Conservation (phyloP, 2,888 invertebrate genomes). For the Patella pellucida region DNA sequence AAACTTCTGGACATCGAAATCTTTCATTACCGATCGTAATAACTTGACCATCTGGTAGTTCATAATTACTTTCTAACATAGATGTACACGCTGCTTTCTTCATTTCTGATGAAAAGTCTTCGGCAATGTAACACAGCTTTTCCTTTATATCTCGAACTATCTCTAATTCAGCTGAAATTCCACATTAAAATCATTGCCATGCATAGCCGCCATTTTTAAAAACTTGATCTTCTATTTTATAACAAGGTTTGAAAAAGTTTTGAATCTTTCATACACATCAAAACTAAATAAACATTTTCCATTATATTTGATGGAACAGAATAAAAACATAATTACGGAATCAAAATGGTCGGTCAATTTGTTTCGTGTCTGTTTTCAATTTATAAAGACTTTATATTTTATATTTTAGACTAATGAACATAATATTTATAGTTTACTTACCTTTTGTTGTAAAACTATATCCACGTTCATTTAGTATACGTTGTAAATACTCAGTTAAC, state of each 20-base stretch:
- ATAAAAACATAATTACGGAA: too few relatives aligned
- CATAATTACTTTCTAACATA: background rate
- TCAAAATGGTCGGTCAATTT: too few relatives aligned
- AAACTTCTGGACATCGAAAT: background rate
- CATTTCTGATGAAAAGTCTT: constrained; percentile 52
- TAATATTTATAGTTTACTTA: background rate
- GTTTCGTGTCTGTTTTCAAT: background rate
- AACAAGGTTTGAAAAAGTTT: too few relatives aligned
- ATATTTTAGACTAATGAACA: background rate
- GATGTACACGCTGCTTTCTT: background rate
- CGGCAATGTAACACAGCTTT: constrained; percentile 40
- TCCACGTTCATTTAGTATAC: background rate
- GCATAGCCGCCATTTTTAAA: too few relatives aligned
- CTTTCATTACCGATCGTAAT: background rate
- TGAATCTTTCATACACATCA: too few relatives aligned
- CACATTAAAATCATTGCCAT: background rate
- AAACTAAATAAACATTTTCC: too few relatives aligned
- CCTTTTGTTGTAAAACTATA: background rate
- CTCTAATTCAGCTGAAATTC: background rate
- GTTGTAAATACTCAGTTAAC: background rate
- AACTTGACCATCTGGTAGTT: background rate
- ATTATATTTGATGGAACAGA: too few relatives aligned
- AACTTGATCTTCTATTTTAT: too few relatives aligned
- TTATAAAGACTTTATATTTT: background rate
- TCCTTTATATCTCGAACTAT: constrained; percentile 11